Conservation (phyloP, 2,888 invertebrate genomes). For the Nebria salina region DNA sequence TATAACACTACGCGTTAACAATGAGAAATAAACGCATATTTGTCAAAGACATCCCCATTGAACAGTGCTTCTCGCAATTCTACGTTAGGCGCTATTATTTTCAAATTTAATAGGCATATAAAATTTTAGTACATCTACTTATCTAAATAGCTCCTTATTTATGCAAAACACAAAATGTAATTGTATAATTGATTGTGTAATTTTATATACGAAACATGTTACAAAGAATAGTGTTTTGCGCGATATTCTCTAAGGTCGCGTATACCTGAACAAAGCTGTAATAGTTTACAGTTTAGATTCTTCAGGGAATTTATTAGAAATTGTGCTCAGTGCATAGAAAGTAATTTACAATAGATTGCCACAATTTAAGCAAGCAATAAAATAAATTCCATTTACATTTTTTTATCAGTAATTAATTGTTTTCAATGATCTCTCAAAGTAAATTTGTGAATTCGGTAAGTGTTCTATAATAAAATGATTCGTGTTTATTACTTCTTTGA, state of each 20-base stretch:
- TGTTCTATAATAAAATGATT: too few relatives aligned
- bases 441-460: too few relatives aligned
- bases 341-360: background rate
- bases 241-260: background rate
- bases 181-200: background rate
- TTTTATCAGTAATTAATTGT: too few relatives aligned
- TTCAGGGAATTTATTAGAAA: background rate
- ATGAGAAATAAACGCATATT: too few relatives aligned
- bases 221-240: background rate
- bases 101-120: too few relatives aligned
- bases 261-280: conserved; percentile 7
- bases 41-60: too few relatives aligned
- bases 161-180: background rate
- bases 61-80: too few relatives aligned
- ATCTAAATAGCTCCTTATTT: too few relatives aligned
- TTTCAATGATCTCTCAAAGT: too few relatives aligned
- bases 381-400: background rate
- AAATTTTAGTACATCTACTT: too few relatives aligned
- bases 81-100: too few relatives aligned
- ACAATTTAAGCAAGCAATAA: background rate
- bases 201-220: background rate
- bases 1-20: too few relatives aligned
- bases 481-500: background rate
- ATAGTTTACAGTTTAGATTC: background rate
- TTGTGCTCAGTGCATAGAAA: background rate